Evolutionary conservation across 2,797 vertebrate genomes (phyloP).

Genomic region (Eulemur mongoz): DNA sequence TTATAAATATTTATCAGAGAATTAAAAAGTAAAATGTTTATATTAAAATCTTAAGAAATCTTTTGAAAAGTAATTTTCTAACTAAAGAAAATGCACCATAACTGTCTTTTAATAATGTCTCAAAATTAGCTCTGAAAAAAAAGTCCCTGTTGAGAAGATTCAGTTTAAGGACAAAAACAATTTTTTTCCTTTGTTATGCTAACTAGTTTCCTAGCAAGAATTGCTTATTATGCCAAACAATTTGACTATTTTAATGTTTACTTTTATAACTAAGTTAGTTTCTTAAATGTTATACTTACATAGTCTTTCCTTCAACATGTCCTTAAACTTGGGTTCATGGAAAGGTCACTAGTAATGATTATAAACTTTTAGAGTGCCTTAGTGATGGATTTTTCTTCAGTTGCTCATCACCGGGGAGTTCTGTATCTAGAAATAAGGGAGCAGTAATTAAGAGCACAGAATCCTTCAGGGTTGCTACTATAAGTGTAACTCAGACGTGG

Average conservation of each 20-base stretch:
- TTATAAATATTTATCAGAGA: neutral
- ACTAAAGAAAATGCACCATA: neutral
- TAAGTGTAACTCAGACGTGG: neutral
- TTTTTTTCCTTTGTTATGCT: neutral
- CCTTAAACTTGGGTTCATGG: slow-evolving; percentile 30
- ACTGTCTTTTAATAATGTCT: neutral
- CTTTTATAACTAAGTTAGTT: slow-evolving; percentile 30
- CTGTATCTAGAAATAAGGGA: slow-evolving; percentile 38
- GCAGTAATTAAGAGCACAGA: slow-evolving; percentile 55
- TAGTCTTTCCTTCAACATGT: slow-evolving; percentile 14
- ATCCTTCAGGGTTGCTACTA: slow-evolving; percentile 36
- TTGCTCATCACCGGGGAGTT: slow-evolving; percentile 38
- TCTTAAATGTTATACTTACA: slow-evolving; percentile 29
- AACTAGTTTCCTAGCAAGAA: neutral
- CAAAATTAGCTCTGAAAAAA: neutral
- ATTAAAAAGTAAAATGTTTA: neutral
- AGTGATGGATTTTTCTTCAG: slow-evolving; percentile 62
- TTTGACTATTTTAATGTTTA: slow-evolving; percentile 36
- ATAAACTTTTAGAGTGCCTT: slow-evolving; percentile 51
- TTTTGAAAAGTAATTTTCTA: slow-evolving; percentile 1
- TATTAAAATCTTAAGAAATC: neutral
- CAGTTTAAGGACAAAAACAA: neutral
- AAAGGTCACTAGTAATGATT: slow-evolving; percentile 49
- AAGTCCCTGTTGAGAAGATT: neutral
- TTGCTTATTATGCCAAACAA: neutral